phyloP scores from a whole-genome alignment of 2,797 vertebrate genomes.

The Decapterus maruadsi region DNA sequence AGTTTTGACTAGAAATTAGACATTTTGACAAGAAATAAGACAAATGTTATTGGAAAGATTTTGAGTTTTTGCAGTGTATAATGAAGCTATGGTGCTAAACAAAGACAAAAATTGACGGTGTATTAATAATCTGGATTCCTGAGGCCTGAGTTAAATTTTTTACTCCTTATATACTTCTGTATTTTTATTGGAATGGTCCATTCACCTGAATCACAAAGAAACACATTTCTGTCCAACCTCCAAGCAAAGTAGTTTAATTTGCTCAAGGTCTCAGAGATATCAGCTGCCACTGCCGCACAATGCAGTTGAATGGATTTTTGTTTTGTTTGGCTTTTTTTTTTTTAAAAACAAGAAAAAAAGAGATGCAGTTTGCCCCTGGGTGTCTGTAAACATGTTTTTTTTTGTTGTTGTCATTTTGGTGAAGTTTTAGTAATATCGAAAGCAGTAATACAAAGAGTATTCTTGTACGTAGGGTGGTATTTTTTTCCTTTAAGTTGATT shows the following conservation, averaged over 20 bases:
- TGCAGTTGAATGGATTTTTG: background rate
- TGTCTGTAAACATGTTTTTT: constrained; percentile 3
- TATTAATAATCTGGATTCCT: background rate
- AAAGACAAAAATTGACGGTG: too few relatives aligned
- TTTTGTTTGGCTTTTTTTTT: background rate
- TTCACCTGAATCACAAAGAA: constrained; percentile 4
- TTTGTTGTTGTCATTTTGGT: background rate
- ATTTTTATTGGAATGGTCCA: background rate
- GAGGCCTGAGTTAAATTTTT: background rate
- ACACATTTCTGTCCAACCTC: background rate
- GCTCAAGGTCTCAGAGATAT: constrained; percentile 16
- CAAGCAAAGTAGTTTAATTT: background rate
- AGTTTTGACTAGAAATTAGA: too few relatives aligned
- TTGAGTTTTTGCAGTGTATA: too few relatives aligned
- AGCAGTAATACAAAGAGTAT: background rate
- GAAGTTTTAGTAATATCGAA: background rate
- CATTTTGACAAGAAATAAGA: too few relatives aligned
- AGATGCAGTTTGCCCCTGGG: background rate
- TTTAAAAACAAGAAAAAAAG: background rate
- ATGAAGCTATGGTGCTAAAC: background rate
- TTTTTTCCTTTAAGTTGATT: background rate
- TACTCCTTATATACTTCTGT: background rate
- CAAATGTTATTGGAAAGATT: too few relatives aligned
- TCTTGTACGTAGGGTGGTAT: background rate
- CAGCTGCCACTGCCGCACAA: background rate